Evolutionary conservation across 2,113 vertebrate species (phyloP).

Genomic region (Sylvia atricapilla): DNA sequence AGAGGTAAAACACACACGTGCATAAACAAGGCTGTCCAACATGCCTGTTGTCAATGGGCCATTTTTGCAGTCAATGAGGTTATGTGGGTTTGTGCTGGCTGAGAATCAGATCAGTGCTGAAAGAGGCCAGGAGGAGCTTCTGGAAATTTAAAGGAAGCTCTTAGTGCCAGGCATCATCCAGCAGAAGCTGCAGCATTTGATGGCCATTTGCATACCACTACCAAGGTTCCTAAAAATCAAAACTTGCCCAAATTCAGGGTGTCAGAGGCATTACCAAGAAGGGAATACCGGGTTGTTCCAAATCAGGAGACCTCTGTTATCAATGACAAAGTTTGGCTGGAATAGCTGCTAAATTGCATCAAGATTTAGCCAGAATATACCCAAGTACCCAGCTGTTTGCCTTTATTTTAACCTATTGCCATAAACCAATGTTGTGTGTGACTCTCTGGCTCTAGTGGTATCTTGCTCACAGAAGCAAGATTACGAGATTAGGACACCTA

Average conservation of each 20-base stretch:
- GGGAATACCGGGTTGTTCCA: neutral
- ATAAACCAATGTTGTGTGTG: rapidly evolving
- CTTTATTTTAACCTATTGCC: neutral
- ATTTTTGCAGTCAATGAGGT: neutral
- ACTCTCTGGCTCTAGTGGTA: neutral
- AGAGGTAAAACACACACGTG: neutral
- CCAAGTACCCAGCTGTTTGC: neutral
- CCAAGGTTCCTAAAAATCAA: neutral
- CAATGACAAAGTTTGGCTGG: neutral
- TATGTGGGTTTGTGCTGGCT: neutral
- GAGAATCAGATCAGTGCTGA: rapidly evolving
- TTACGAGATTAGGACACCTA: rapidly evolving
- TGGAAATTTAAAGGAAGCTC: neutral
- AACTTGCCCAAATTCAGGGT: neutral
- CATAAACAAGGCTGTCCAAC: neutral
- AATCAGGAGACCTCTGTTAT: neutral
- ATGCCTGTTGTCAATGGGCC: neutral
- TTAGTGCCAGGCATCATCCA: rapidly evolving
- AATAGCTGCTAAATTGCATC: neutral
- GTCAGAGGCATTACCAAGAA: neutral
- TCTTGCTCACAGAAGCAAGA: neutral
- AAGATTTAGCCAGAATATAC: neutral
- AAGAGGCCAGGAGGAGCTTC: neutral
- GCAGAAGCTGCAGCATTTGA: neutral
- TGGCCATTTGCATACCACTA: rapidly evolving